Conservation (phyloP, 2,797 vertebrate species). For the Muraenolepis orangiensis region DNA sequence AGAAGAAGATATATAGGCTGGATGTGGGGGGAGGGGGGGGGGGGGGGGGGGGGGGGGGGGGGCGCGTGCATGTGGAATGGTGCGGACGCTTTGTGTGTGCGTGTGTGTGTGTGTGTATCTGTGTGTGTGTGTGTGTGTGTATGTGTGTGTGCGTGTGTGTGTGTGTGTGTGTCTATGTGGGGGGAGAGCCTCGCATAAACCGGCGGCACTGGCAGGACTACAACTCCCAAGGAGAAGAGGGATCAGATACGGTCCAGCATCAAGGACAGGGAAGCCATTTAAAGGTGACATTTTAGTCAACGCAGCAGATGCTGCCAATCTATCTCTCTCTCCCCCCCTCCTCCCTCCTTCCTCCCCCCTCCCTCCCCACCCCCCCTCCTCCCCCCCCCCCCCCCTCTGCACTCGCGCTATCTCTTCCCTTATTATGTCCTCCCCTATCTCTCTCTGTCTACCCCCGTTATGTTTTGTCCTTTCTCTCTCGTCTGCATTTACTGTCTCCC, state of each 20-base stretch:
- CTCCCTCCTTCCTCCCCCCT: too few relatives aligned
- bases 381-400: too few relatives aligned
- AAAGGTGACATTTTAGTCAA: constrained; percentile 69
- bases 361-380: too few relatives aligned
- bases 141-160: neutral
- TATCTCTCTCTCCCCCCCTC: constrained; percentile 49
- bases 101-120: neutral
- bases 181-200: constrained; percentile 57
- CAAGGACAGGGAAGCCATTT: constrained; percentile 68
- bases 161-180: neutral
- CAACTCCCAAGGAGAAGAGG: constrained; percentile 68
- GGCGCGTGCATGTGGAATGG: too few relatives aligned
- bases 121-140: neutral
- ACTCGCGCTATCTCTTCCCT: constrained; percentile 7
- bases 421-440: neutral
- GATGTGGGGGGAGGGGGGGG: too few relatives aligned
- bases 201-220: constrained; percentile 55
- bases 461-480: constrained; percentile 28
- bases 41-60: too few relatives aligned
- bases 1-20: constrained; percentile 41
- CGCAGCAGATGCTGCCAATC: constrained; percentile 66
- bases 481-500: neutral
- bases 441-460: constrained; percentile 5
- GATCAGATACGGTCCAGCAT: constrained; percentile 67
- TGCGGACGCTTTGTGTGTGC: too few relatives aligned